Percentiles rank a stretch among this genome's conserved stretches.
These are phyloP conservation scores for Cataglyphis albicans DNA, from an alignment of 2,888 invertebrate genomes.

Conservation along the genomic window DNA sequence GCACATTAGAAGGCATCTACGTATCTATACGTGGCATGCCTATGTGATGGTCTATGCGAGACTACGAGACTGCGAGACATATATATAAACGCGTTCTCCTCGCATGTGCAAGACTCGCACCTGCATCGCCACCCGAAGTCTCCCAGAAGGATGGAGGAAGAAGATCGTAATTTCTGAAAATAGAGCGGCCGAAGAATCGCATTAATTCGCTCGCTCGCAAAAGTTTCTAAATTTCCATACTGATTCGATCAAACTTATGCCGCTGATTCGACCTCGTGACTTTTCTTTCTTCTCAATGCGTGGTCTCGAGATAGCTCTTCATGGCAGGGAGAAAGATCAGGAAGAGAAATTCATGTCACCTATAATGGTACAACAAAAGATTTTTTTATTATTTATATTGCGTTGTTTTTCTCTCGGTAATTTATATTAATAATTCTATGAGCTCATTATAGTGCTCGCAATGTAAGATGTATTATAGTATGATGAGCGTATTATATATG, in stretches of 20 bases:
- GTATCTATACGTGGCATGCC: conserved; percentile 24
- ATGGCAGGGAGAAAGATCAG: neutral
- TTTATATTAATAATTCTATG: neutral
- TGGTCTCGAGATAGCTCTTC: conserved; percentile 2
- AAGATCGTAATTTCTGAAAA: conserved; percentile 44
- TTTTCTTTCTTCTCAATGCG: neutral
- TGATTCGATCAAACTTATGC: conserved; percentile 47
- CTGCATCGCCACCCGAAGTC: conserved; percentile 40
- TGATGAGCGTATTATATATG: neutral
- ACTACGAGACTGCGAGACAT: neutral
- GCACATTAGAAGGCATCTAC: conserved; percentile 62
- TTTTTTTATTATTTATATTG: neutral
- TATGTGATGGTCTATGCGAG: conserved; percentile 16
- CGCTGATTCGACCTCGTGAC: conserved; percentile 9
- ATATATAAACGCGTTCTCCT: conserved; percentile 12
- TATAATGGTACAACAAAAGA: neutral
- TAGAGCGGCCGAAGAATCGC: conserved; percentile 50
- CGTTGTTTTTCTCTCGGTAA: neutral
- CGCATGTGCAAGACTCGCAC: conserved; percentile 33
- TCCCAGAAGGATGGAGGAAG: conserved; percentile 48
- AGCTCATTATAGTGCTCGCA: neutral
- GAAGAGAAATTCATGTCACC: neutral
- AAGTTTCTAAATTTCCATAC: conserved; percentile 40
- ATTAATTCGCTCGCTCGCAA: conserved; percentile 18
- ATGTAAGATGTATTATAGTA: too few species aligned